Percentiles rank a stretch among this genome's conserved stretches.
Evolutionary conservation across 2,888 invertebrate genomes (phyloP).

Genomic region (Druceiella hillmani): DNA sequence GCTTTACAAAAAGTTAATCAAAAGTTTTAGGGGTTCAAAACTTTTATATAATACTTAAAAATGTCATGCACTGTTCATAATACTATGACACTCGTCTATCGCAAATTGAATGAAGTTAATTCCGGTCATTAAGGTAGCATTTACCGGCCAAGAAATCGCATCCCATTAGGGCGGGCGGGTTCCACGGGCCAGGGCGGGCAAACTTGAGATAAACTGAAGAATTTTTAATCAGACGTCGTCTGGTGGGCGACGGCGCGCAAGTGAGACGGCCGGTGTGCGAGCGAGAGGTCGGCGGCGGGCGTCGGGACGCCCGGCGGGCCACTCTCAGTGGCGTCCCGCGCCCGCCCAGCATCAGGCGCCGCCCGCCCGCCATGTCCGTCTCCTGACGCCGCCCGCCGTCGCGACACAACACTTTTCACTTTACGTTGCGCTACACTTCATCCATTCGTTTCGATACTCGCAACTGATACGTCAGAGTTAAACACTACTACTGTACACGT

Average conservation of each 20-base stretch:
- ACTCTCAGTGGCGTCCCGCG: slow-evolving; percentile 46
- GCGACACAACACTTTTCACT: slow-evolving; percentile 5
- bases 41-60: too few species aligned
- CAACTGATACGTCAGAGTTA: slow-evolving; percentile 27
- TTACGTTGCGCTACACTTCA: slow-evolving; percentile 13
- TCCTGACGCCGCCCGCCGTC: slow-evolving; percentile 1
- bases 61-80: too few species aligned
- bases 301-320: slow-evolving; percentile 23
- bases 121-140: too few species aligned
- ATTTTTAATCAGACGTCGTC: slow-evolving; percentile 40
- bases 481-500: slow-evolving; percentile 30
- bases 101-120: too few species aligned
- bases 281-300: slow-evolving; percentile 38
- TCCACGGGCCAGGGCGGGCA: too few species aligned
- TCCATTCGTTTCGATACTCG: slow-evolving; percentile 28
- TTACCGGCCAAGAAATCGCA: too few species aligned
- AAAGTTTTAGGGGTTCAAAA: too few species aligned
- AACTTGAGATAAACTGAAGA: too few species aligned
- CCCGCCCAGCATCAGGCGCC: slow-evolving; percentile 48
- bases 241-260: slow-evolving; percentile 22
- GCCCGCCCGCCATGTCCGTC: slow-evolving; percentile 39
- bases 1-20: too few species aligned
- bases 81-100: too few species aligned
- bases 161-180: too few species aligned
- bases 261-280: slow-evolving; percentile 25